These are phyloP conservation scores for Habropoda laboriosa DNA, from an alignment of 1,140 invertebrate species.

Conservation along the genomic window DNA sequence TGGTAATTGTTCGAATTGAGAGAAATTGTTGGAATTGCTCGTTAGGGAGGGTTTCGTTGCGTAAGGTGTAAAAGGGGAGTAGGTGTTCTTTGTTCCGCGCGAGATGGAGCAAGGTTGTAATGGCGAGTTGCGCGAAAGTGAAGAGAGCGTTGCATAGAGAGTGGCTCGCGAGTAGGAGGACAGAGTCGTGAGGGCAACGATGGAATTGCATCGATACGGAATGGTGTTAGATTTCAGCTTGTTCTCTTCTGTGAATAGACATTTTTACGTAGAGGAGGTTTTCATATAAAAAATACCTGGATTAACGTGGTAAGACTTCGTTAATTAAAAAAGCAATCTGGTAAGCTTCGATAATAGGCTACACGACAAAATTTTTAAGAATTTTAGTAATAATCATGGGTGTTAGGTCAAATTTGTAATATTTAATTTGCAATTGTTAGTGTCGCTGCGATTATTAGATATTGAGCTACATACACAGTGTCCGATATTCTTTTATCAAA, in stretches of 20 bases:
- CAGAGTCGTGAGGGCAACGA: not conserved
- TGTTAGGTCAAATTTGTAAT: no score
- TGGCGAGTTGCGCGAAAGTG: slow-evolving; percentile 2
- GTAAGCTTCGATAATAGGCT: no score
- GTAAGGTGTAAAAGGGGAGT: not conserved
- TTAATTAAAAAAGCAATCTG: no score
- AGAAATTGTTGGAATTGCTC: not conserved
- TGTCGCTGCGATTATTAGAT: no score
- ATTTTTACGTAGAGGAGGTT: no score
- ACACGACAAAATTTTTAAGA: no score
- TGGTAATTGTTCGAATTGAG: not conserved
- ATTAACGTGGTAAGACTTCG: no score
- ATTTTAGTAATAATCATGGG: no score
- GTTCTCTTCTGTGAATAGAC: not conserved
- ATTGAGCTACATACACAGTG: no score
- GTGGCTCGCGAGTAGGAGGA: not conserved
- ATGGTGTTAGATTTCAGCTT: not conserved
- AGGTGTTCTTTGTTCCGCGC: slow-evolving; percentile 2
- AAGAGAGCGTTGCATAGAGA: slow-evolving; percentile 12
- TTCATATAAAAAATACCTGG: no score
- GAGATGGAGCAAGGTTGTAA: not conserved
- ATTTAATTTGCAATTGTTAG: no score
- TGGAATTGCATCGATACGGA: not conserved
- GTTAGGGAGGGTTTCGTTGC: not conserved
- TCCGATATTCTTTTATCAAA: no score